Evolutionary conservation across 53 echinoderm and acorn worm genomes (phyloP), one percentile per base, ranked within the genome.

Genomic region (Paracentrotus lividus): DNA sequence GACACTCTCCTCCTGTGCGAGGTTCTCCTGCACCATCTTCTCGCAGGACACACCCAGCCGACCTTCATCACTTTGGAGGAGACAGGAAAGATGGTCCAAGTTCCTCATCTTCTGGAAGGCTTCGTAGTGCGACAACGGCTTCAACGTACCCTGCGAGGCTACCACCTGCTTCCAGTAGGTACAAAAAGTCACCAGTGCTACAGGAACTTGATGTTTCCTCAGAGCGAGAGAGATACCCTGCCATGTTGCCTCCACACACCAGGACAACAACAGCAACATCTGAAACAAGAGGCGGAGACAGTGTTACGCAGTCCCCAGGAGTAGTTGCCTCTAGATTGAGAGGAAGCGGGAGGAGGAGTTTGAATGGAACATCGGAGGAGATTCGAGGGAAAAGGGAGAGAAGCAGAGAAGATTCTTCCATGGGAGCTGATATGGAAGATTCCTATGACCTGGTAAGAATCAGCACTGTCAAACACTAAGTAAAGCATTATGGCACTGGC

Each of bases 381-480:
- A 32, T 60, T 54, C 42, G 20, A 31, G 56, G 38, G 56, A 58
- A 32, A 42, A 27, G 81, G 78, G 56, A 77, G 59, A 57, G 51
- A 18, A 78, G 32, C 18, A 18, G 49, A 68, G 91, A 91, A 27
- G 66, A 60, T 51, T 77, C 77, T 27, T 78, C 78, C 47, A 32
- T 92, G 15, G 54, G 66, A 29, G 49, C 69, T 42, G 91, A 91
- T 31, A 23, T 42, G 44, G 92, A 92, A 42, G 92, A 92, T 18
- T 78, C 92, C 10, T 78, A 92, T 78, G 92, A 92, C 43, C 56
- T 42, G 92, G 92, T 92, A 55, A n/a, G 90, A 72, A 72, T 72
- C 15, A 61, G 24, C 6, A 16, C 6, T 61, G 5, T n/a, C 26
- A 8, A n/a, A 0, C 26, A 61, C n/a, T 5, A 61, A 61, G 26